A percentile compares a stretch with the other conserved stretches of the same genome.
Evolutionary conservation across 92 coral and sea anemone species (phyloP).

Genomic region (Epizoanthus scotinus): DNA sequence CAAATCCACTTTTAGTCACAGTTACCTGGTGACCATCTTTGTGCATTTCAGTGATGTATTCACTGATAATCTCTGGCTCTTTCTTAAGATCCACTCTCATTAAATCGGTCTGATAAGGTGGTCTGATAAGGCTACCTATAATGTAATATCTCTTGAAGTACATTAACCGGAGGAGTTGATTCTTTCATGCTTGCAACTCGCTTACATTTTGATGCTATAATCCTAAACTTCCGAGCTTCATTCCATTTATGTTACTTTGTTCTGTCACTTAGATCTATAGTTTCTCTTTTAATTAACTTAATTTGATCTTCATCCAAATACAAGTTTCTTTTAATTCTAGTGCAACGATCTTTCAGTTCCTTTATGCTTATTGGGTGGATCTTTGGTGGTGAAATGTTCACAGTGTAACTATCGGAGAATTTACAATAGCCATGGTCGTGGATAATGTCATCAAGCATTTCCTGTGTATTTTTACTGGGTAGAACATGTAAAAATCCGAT

Average conservation of each 20-base stretch:
- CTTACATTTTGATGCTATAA: constrained; percentile 47
- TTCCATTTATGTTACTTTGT: constrained; percentile 43
- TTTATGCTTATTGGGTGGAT: too few species aligned
- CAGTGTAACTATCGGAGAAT: constrained; percentile 34
- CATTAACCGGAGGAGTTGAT: constrained; percentile 36
- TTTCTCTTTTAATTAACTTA: constrained; percentile 44
- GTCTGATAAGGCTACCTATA: constrained; percentile 8
- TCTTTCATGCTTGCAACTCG: constrained; percentile 45
- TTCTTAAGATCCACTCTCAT: constrained; percentile 33
- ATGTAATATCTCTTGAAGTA: constrained; percentile 41
- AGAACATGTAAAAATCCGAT: constrained; percentile 49
- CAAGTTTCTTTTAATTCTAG: constrained; percentile 36
- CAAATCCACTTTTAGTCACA: constrained; percentile 40
- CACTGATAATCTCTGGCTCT: constrained; percentile 38
- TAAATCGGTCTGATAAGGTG: too few species aligned
- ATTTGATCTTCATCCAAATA: constrained; percentile 40
- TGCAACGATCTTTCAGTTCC: too few species aligned
- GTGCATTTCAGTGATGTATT: constrained; percentile 45
- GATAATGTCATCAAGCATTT: constrained; percentile 38
- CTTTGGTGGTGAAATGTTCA: constrained; percentile 53
- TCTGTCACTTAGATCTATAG: constrained; percentile 31
- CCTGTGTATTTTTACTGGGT: constrained; percentile 43
- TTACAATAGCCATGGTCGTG: constrained; percentile 47
- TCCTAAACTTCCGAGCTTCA: constrained; percentile 47
- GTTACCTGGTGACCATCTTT: constrained; percentile 41